phyloP scores from a whole-genome alignment of 2,797 vertebrate species.

The Rallus crepitans region DNA sequence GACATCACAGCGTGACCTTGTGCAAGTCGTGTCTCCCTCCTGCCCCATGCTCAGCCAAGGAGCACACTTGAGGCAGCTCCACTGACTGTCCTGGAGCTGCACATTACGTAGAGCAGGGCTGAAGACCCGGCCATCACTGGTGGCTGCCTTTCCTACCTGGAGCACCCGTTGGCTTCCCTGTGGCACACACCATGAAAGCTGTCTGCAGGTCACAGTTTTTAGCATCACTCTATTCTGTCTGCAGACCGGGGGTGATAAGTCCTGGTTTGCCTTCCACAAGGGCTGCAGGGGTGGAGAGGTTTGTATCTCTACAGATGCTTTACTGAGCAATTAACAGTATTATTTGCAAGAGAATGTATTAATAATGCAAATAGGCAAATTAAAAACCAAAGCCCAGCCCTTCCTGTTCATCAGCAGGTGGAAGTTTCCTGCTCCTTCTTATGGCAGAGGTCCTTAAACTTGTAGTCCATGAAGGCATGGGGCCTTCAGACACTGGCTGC shows the following conservation, averaged over 20 bases:
- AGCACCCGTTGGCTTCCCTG: rapidly evolving
- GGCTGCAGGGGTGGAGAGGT: not conserved
- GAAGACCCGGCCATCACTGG: not conserved
- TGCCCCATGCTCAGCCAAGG: not conserved
- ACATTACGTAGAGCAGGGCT: not conserved
- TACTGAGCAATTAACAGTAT: not conserved
- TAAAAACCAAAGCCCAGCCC: not conserved
- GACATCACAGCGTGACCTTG: not conserved
- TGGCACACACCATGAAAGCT: not conserved
- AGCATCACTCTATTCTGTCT: not conserved
- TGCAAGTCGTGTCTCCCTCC: not conserved
- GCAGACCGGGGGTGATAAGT: not conserved
- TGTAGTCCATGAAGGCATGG: not conserved
- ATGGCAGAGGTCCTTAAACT: not conserved
- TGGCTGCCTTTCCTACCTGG: not conserved
- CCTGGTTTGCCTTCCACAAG: not conserved
- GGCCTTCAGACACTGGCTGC: not conserved
- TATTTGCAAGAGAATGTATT: conserved; percentile 1
- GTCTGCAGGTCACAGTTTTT: not conserved
- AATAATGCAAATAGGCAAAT: not conserved
- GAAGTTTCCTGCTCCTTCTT: not conserved
- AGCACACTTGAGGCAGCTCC: not conserved
- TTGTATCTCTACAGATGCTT: not conserved
- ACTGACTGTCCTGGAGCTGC: rapidly evolving
- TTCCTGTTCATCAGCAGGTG: not conserved